Percentiles rank a stretch among this genome's conserved stretches.
Evolutionary conservation across 2,888 invertebrate genomes (phyloP).

Genomic region (Endomychus coccineus): DNA sequence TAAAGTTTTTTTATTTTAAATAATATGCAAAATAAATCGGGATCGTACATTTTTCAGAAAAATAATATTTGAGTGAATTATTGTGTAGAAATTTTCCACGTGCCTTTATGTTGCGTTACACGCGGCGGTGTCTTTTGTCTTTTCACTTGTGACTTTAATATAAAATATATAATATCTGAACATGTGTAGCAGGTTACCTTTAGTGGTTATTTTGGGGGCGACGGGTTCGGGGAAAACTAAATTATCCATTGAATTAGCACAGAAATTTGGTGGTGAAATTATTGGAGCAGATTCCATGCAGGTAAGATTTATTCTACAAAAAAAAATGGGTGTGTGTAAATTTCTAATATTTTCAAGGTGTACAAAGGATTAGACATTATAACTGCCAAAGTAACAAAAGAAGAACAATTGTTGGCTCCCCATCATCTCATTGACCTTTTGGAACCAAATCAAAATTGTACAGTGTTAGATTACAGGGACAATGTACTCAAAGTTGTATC

Average conservation of each 20-base stretch:
- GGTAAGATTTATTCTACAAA: slow-evolving; percentile 46
- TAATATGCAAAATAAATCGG: too few relatives aligned
- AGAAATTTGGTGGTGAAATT: slow-evolving; percentile 80
- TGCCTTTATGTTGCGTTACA: too few relatives aligned
- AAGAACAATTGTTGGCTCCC: slow-evolving; percentile 64
- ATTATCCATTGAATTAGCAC: slow-evolving; percentile 84
- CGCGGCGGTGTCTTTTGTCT: too few relatives aligned
- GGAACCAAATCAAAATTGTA: slow-evolving; percentile 70
- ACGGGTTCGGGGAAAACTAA: slow-evolving; percentile 98
- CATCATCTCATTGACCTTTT: slow-evolving; percentile 89
- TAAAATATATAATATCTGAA: too few relatives aligned
- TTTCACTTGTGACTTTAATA: too few relatives aligned
- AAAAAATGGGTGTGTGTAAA: slow-evolving; percentile 19
- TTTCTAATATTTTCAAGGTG: slow-evolving; percentile 54
- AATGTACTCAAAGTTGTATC: slow-evolving; percentile 77
- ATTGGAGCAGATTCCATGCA: slow-evolving; percentile 99
- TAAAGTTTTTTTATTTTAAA: too few relatives aligned
- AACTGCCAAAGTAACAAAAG: slow-evolving; percentile 84
- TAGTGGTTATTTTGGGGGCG: slow-evolving; percentile 88
- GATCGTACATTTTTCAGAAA: too few relatives aligned
- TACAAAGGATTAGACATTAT: slow-evolving; percentile 89
- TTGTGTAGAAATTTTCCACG: too few relatives aligned
- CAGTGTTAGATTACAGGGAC: slow-evolving; percentile 79
- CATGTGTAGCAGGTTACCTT: slow-evolving; percentile 48
- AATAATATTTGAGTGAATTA: too few relatives aligned